A percentile compares a stretch with the other conserved stretches of the same genome.
These are phyloP conservation scores for Parelbella ahira DNA, from an alignment of 2,888 invertebrate genomes.

Conservation along the genomic window DNA sequence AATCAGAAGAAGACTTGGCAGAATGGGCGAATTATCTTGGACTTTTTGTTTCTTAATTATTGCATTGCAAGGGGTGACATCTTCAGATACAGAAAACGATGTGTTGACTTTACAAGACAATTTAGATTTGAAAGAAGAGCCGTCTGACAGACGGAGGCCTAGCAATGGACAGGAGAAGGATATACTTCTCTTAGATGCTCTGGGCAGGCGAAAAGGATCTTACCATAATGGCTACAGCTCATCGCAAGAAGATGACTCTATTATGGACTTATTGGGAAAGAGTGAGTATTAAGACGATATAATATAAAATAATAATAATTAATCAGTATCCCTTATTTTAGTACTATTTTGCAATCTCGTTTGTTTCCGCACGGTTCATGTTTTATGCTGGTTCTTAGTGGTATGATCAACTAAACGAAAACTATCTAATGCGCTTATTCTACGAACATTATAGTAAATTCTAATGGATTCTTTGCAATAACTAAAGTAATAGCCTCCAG, in stretches of 20 bases:
- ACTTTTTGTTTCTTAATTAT: slow-evolving; percentile 42
- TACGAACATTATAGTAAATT: too few species aligned
- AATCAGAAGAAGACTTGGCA: slow-evolving; percentile 36
- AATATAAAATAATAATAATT: too few species aligned
- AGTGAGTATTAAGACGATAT: slow-evolving; percentile 78
- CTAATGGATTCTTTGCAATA: too few species aligned
- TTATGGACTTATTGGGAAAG: slow-evolving; percentile 92
- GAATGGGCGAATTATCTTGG: slow-evolving; percentile 28
- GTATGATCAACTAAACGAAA: too few species aligned
- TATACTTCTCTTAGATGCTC: slow-evolving; percentile 85
- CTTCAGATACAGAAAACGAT: slow-evolving; percentile 63
- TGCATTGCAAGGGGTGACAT: slow-evolving; percentile 40
- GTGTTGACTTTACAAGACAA: slow-evolving; percentile 69
- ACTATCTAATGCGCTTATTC: too few species aligned
- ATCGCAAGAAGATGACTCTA: slow-evolving; percentile 82
- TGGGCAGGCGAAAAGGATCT: slow-evolving; percentile 83
- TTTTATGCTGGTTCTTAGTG: too few species aligned
- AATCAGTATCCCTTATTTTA: too few species aligned
- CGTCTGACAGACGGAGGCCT: slow-evolving; percentile 72
- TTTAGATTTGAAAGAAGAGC: slow-evolving; percentile 56
- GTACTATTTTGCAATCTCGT: too few species aligned
- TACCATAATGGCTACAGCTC: slow-evolving; percentile 61
- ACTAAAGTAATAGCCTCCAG: too few species aligned
- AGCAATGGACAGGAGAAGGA: slow-evolving; percentile 87
- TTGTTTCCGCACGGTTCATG: too few species aligned